Percentiles rank a stretch among this genome's conserved stretches.
phyloP scores from a whole-genome alignment of 2,113 vertebrate species.

The Hylia prasina region DNA sequence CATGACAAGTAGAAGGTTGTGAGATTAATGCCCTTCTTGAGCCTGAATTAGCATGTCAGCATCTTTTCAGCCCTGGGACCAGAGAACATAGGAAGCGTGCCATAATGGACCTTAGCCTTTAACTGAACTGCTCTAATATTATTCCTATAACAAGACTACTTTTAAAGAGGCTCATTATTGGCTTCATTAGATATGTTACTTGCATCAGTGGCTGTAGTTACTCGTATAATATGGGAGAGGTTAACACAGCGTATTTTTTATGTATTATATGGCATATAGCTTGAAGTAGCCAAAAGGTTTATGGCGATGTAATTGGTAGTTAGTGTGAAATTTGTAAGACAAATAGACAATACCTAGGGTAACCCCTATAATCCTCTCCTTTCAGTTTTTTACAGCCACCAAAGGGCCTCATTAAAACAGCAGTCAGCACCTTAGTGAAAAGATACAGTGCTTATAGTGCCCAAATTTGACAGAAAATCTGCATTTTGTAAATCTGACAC shows the following conservation, averaged over 20 bases:
- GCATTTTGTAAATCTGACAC: slow-evolving; percentile 89
- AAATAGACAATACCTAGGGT: slow-evolving; percentile 90
- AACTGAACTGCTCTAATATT: slow-evolving; percentile 79
- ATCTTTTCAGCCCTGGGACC: slow-evolving; percentile 75
- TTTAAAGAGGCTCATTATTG: slow-evolving; percentile 90
- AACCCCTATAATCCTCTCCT: slow-evolving; percentile 82
- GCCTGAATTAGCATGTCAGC: slow-evolving; percentile 79
- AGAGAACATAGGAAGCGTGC: slow-evolving; percentile 62
- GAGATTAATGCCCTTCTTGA: slow-evolving; percentile 82
- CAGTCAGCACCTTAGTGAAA: slow-evolving; percentile 83
- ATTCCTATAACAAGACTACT: slow-evolving; percentile 85
- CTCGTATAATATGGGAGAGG: slow-evolving; percentile 79
- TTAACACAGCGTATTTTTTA: slow-evolving; percentile 83
- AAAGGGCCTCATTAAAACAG: slow-evolving; percentile 90
- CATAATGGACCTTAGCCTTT: slow-evolving; percentile 79
- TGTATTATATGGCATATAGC: slow-evolving; percentile 80
- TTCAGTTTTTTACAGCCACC: slow-evolving; percentile 88
- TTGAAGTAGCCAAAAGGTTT: slow-evolving; percentile 89
- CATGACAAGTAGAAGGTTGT: slow-evolving; percentile 77
- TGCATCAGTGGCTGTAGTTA: slow-evolving; percentile 85
- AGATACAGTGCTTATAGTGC: slow-evolving; percentile 80
- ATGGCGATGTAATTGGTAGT: slow-evolving; percentile 93
- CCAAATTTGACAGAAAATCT: slow-evolving; percentile 84
- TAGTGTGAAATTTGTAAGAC: slow-evolving; percentile 96
- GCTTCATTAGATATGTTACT: slow-evolving; percentile 90